These are phyloP conservation scores for Andrena haemorrhoa DNA, from an alignment of 2,888 invertebrate species.

Conservation along the genomic window DNA sequence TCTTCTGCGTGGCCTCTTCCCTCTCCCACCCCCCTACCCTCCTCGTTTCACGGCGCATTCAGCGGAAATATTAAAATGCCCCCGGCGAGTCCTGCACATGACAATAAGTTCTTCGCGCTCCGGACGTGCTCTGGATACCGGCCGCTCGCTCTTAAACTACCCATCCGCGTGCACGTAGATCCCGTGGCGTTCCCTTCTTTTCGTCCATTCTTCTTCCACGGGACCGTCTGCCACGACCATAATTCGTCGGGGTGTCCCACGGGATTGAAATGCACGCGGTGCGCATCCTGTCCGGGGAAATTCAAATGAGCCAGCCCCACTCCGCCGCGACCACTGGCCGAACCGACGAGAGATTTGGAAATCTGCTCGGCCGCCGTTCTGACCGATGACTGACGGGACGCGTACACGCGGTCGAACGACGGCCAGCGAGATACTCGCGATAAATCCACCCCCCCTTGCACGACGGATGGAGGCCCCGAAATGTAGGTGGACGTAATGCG, in stretches of 20 bases:
- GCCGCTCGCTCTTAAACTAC: slow-evolving; percentile 74
- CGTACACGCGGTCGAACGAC: not conserved
- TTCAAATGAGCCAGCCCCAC: slow-evolving; percentile 70
- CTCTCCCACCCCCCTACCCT: too few relatives aligned
- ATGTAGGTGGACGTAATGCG: not conserved
- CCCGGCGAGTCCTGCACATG: slow-evolving; percentile 75
- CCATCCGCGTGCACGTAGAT: slow-evolving; percentile 65
- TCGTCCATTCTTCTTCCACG: slow-evolving; percentile 46
- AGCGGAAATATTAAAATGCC: slow-evolving; percentile 82
- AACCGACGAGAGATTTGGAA: slow-evolving; percentile 64
- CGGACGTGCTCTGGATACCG: slow-evolving; percentile 83
- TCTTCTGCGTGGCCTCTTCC: slow-evolving; percentile 54
- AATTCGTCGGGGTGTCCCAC: slow-evolving; percentile 77
- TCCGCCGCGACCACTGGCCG: slow-evolving; percentile 13
- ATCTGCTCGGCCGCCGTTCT: slow-evolving; percentile 53
- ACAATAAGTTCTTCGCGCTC: slow-evolving; percentile 79
- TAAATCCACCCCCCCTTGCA: slow-evolving; percentile 3
- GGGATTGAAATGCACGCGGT: slow-evolving; percentile 82
- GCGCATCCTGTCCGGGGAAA: slow-evolving; percentile 82
- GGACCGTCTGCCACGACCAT: slow-evolving; percentile 61
- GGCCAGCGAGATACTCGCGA: slow-evolving; percentile 25
- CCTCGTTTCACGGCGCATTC: slow-evolving; percentile 64
- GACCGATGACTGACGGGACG: slow-evolving; percentile 42
- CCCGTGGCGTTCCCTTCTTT: slow-evolving; percentile 34
- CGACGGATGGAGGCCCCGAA: too few relatives aligned